A percentile compares a stretch with the other conserved stretches of the same genome.
These are phyloP conservation scores for Trichonephila inaurata DNA, from an alignment of 1,140 invertebrate genomes.

Conservation along the genomic window DNA sequence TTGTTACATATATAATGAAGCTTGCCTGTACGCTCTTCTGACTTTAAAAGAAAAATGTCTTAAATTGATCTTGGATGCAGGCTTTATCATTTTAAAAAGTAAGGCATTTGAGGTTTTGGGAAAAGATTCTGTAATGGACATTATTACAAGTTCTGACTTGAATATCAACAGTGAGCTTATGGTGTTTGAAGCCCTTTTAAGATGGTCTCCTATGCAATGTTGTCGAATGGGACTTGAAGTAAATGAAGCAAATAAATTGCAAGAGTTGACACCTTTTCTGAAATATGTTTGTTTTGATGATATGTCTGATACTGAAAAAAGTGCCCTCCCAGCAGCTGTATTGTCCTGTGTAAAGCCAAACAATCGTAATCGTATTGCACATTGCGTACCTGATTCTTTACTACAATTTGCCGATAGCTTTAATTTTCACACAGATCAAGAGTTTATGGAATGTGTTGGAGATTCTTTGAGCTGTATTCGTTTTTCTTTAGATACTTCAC, in stretches of 20 bases:
- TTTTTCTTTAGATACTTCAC: conserved; percentile 17
- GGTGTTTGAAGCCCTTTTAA: conserved; percentile 49
- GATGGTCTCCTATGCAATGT: conserved; percentile 50
- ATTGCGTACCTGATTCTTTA: conserved; percentile 19
- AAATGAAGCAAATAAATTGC: conserved; percentile 47
- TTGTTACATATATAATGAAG: conserved; percentile 53
- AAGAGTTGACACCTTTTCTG: conserved; percentile 58
- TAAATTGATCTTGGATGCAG: conserved; percentile 46
- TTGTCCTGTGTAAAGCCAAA: conserved; percentile 34
- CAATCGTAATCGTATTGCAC: conserved; percentile 33
- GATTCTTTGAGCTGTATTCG: conserved; percentile 5
- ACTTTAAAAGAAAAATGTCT: conserved; percentile 38
- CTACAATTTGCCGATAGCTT: not conserved
- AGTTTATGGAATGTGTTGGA: not conserved
- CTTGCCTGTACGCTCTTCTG: not conserved
- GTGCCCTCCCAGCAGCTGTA: conserved; percentile 34
- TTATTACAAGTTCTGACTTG: conserved; percentile 34
- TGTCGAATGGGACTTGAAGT: conserved; percentile 19
- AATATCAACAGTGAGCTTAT: conserved; percentile 69
- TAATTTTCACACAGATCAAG: not conserved
- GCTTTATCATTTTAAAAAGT: conserved; percentile 51
- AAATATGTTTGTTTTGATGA: conserved; percentile 63
- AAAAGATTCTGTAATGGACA: conserved; percentile 58
- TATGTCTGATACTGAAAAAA: conserved; percentile 70
- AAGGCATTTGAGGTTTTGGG: conserved; percentile 35